These are phyloP conservation scores for Synergus gifuensis DNA, from an alignment of 2,888 invertebrate species.

Conservation along the genomic window DNA sequence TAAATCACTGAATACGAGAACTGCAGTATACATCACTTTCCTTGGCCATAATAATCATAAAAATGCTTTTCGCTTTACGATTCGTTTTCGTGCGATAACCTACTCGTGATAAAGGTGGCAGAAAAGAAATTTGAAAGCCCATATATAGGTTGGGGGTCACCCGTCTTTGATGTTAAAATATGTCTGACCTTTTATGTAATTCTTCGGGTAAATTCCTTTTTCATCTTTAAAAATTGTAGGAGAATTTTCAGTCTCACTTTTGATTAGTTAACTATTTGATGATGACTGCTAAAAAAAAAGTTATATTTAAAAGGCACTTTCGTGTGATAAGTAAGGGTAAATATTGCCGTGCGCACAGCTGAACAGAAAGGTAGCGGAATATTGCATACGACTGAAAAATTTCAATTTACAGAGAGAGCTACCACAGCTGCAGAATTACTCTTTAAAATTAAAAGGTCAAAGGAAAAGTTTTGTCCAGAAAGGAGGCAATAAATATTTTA, in stretches of 20 bases:
- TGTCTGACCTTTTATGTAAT: background rate
- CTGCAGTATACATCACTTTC: background rate
- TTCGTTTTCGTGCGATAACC: background rate
- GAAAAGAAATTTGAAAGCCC: background rate
- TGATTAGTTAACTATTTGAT: background rate
- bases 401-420: background rate
- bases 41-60: background rate
- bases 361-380: background rate
- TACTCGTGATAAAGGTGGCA: background rate
- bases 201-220: background rate
- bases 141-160: background rate
- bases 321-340: background rate
- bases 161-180: background rate
- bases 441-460: background rate
- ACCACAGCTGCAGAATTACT: background rate
- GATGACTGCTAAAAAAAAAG: background rate
- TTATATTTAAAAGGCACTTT: background rate
- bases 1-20: background rate
- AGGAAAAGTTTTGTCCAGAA: background rate
- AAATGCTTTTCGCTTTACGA: background rate
- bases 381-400: slow-evolving; percentile 9
- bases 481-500: too few species aligned
- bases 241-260: too few species aligned
- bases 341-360: background rate
- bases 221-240: background rate